Evolutionary conservation across 1,140 invertebrate species (phyloP), one percentile per base, ranked within the genome.

Genomic region (Steinernema feltiae): DNA sequence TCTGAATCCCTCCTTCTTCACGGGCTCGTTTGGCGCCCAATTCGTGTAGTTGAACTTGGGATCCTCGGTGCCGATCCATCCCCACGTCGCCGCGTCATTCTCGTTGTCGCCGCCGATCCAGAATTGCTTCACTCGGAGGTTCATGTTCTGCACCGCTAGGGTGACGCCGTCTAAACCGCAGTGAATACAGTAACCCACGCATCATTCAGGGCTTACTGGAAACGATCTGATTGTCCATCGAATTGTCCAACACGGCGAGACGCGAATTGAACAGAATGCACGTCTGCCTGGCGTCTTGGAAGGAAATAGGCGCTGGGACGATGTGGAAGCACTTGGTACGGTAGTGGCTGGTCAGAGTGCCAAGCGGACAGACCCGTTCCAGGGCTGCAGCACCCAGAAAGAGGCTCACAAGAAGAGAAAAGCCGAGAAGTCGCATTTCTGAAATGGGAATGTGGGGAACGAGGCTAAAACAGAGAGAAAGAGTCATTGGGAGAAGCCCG

Each of bases 271-370:
- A 63, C 7, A 63, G 53, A 21, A 27, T 27, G 24, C 53, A 63
- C 2, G 53, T 63, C 7, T 15, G 15, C 15, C 53, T 15, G 3
- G 53, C 53, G 24, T 17, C 12, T 7, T 3, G 3, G 53, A 63
- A 63, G 2, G 7, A 3, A 21, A 63, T 12, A 12, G 53, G 53
- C 53, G 53, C 53, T 27, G 53, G 53, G 53, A 63, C 24, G 53
- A 63, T 63, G 53, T 63, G 53, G 53, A 63, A 63, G 53, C 53
- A 63, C 24, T 63, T 63, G 53, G 53, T 63, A 27, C 53, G 53
- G 53, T 63, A 63, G 53, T 63, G 24, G 53, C 53, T 63, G 53
- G 53, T 63, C 12, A 63, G 53, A 3, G 53, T 63, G 15, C 53
- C 53, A 27, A 3, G 53, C 3, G 53, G 53, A 63, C 53, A 63